Evolutionary conservation across 2,797 vertebrate species (phyloP).

Genomic region (Melanotaenia maccullochi): DNA sequence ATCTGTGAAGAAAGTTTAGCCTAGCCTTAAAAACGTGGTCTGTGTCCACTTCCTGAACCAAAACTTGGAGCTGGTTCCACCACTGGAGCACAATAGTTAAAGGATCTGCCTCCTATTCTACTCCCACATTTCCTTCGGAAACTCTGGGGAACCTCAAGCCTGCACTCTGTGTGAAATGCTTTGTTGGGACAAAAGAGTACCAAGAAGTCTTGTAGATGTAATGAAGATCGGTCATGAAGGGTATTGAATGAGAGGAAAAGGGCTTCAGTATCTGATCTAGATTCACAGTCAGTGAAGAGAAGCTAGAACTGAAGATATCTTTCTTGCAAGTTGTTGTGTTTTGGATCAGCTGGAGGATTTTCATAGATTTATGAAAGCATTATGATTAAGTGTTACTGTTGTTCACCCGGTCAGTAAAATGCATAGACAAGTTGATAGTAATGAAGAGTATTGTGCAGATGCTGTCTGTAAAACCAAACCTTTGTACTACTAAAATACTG

Average conservation of each 20-base stretch:
- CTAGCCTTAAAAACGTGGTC: background rate
- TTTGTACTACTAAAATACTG: background rate
- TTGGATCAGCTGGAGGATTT: background rate
- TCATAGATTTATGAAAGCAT: background rate
- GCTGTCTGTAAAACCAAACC: too few species aligned
- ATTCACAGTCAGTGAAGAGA: background rate
- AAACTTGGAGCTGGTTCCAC: background rate
- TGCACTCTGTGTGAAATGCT: background rate
- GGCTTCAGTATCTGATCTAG: background rate
- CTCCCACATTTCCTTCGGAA: background rate
- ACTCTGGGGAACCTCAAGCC: background rate
- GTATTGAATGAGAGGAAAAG: background rate
- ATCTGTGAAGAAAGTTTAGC: background rate
- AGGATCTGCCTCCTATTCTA: background rate
- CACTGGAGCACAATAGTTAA: background rate
- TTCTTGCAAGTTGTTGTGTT: background rate
- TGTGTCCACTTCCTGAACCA: background rate
- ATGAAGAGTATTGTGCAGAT: background rate
- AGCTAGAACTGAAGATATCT: background rate
- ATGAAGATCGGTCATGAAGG: background rate
- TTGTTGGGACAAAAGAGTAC: background rate
- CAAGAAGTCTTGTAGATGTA: background rate
- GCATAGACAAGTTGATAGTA: background rate
- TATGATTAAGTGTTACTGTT: background rate
- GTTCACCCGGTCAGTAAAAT: background rate